Evolutionary conservation across 1,140 invertebrate species (phyloP), one percentile per base, ranked within the genome.

Genomic region (Asobara japonica): DNA sequence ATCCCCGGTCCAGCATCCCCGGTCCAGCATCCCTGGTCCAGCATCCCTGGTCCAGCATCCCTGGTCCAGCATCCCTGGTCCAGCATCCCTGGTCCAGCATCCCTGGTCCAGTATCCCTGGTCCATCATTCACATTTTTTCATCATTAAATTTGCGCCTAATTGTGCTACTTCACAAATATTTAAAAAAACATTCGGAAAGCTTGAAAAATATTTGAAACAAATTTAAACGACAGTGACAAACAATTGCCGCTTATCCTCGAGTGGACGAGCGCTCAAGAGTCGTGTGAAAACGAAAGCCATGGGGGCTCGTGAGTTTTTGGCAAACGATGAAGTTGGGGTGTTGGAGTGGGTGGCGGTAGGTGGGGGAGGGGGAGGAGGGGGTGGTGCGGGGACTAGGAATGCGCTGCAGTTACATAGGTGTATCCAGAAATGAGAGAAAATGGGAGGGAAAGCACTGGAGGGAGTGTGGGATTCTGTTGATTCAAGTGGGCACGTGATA

Each of bases 401-500:
- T 56, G 5, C 8, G 18, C 20, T 33, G 38, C 38, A 69, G 20
- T 25, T 25, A 10, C 38, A 10, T 2, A 30, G 67, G 33, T 29
- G 16, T 36, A 25, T 29, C 16, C 45, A 33, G 8, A 29, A 8
- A 18, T 33, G 27, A 22, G 61, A 33, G 48, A 1, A 51, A 61
- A 48, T 30, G 61, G 62, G 67, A 48, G 38, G 30, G n/a, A 67
- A 71, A 45, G 38, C 18, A 56, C 8, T 18, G 25, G 61, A 56
- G 4, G 36, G 27, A 36, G 66, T 56, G 31, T 64, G 25, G 18
- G 74, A 62, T 62, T 74, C 72, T 79, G 82, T 83, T 83, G 79
- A 83, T 84, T 83, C 82, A 82, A 84, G 82, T 81, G 81, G 75
- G 77, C 80, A 78, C 84, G 84, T 84, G 85, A 86, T 85, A 84